These are phyloP conservation scores for Pachydiplax longipennis DNA, from an alignment of 2,888 invertebrate genomes.

Conservation along the genomic window DNA sequence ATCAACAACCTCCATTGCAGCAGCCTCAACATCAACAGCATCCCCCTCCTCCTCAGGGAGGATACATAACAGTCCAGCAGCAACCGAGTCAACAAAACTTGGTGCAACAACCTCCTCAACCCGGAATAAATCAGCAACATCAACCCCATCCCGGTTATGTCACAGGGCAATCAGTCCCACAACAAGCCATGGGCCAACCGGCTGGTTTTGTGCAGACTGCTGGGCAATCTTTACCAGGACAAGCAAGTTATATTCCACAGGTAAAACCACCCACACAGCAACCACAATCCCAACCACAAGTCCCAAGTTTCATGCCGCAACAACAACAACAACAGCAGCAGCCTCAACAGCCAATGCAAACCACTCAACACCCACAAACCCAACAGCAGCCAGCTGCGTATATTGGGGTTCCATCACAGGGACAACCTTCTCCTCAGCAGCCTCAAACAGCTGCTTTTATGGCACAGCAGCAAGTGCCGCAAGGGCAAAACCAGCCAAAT, in stretches of 20 bases:
- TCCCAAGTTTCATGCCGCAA: constrained; percentile 52
- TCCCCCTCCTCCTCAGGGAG: constrained; percentile 17
- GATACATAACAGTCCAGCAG: constrained; percentile 6
- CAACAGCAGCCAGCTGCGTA: constrained; percentile 61
- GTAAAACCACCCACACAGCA: constrained; percentile 32
- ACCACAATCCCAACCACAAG: constrained; percentile 46
- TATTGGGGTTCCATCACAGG: constrained; percentile 62
- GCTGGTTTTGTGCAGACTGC: constrained; percentile 41
- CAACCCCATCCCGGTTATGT: constrained; percentile 46
- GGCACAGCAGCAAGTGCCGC: constrained; percentile 48
- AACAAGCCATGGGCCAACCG: constrained; percentile 47
- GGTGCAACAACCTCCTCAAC: constrained; percentile 16
- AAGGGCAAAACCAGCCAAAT: constrained; percentile 49
- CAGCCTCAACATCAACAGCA: constrained; percentile 62
- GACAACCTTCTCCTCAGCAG: constrained; percentile 60
- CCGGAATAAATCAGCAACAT: constrained; percentile 32
- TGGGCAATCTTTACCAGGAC: constrained; percentile 26
- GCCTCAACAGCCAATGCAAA: constrained; percentile 50
- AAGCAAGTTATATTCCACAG: constrained; percentile 15
- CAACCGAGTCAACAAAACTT: constrained; percentile 39
- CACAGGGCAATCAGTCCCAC: constrained; percentile 48
- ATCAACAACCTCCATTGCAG: constrained; percentile 53
- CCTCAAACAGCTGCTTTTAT: constrained; percentile 47
- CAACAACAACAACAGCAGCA: constrained; percentile 54
- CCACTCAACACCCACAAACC: constrained; percentile 55